Percentiles rank a stretch among this genome's conserved stretches.
These are phyloP conservation scores for Zaprionus camerounensis DNA, from an alignment of 1,140 invertebrate genomes.

Conservation along the genomic window DNA sequence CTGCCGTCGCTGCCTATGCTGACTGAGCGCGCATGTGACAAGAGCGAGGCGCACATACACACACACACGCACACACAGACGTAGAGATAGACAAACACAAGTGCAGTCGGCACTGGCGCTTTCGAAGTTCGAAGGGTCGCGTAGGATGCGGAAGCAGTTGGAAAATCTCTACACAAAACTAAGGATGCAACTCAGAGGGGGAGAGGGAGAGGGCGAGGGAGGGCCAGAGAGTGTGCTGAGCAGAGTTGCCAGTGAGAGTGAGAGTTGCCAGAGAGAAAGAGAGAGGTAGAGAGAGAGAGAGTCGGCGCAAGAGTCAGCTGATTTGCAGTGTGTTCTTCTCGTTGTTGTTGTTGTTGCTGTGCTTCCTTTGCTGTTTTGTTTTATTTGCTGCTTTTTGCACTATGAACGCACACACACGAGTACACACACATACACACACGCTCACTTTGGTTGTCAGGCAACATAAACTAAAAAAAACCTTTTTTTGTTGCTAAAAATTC, in stretches of 20 bases:
- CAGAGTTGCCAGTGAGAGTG: slow-evolving; percentile 16
- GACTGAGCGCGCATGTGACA: slow-evolving; percentile 60
- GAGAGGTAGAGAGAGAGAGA: slow-evolving; percentile 25
- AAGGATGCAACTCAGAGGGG: slow-evolving; percentile 37
- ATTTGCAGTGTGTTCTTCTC: slow-evolving; percentile 26
- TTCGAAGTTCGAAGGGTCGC: slow-evolving; percentile 47
- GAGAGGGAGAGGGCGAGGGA: not conserved
- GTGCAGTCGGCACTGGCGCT: slow-evolving; percentile 29
- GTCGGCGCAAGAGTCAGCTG: slow-evolving; percentile 58
- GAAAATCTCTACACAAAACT: slow-evolving; percentile 45
- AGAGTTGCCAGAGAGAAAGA: slow-evolving; percentile 1
- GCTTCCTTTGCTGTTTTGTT: slow-evolving; percentile 32
- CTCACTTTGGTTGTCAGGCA: slow-evolving; percentile 36
- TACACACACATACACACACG: slow-evolving; percentile 13
- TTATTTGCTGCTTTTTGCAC: slow-evolving; percentile 42
- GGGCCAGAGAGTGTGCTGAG: not conserved
- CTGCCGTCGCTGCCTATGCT: slow-evolving; percentile 35
- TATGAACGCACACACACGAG: slow-evolving; percentile 32
- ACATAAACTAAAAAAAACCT: slow-evolving; percentile 9
- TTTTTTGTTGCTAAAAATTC: slow-evolving; percentile 29
- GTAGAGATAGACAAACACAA: slow-evolving; percentile 23
- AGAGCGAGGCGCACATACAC: slow-evolving; percentile 36
- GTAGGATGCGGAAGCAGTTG: slow-evolving; percentile 47
- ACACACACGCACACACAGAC: slow-evolving; percentile 16
- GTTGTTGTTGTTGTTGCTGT: slow-evolving; percentile 21